Conservation (phyloP, 2,888 invertebrate species). For the Andrena bicolor region DNA sequence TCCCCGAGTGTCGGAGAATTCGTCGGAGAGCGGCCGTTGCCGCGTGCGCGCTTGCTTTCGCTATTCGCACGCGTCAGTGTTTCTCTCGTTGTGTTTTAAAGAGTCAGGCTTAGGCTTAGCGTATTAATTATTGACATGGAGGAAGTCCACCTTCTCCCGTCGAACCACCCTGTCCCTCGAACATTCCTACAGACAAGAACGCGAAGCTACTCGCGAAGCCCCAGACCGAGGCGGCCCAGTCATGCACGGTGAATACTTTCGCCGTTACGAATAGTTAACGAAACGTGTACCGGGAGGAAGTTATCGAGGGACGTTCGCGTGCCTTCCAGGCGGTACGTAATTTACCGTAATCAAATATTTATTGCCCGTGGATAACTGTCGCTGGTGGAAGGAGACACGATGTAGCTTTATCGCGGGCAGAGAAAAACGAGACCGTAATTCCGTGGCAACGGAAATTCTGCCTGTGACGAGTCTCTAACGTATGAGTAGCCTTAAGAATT, state of each 20-base stretch:
- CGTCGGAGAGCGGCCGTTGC: too few relatives aligned
- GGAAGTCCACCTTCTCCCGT: background rate
- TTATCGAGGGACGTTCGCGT: conserved; percentile 1
- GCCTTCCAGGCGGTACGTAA: conserved; percentile 17
- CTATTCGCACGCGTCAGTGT: too few relatives aligned
- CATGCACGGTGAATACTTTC: conserved; percentile 39
- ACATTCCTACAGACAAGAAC: background rate
- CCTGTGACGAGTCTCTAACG: background rate
- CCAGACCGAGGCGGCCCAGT: background rate
- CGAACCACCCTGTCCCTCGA: background rate
- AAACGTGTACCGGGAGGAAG: conserved; percentile 18
- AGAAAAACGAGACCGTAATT: conserved; percentile 7
- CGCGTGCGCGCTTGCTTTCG: too few relatives aligned
- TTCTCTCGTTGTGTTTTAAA: too few relatives aligned
- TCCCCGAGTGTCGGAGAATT: background rate
- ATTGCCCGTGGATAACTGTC: conserved; percentile 32
- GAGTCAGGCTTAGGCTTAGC: too few relatives aligned
- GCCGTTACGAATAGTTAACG: conserved; percentile 33
- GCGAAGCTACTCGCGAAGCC: conserved; percentile 2
- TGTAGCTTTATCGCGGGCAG: background rate
- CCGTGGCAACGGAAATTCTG: background rate
- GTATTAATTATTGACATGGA: too few relatives aligned
- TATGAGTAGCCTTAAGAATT: too few relatives aligned
- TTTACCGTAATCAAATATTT: conserved; percentile 55
- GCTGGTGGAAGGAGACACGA: background rate